Conservation (phyloP, 2,113 vertebrate species). For the Gasterosteus aculeatus region DNA sequence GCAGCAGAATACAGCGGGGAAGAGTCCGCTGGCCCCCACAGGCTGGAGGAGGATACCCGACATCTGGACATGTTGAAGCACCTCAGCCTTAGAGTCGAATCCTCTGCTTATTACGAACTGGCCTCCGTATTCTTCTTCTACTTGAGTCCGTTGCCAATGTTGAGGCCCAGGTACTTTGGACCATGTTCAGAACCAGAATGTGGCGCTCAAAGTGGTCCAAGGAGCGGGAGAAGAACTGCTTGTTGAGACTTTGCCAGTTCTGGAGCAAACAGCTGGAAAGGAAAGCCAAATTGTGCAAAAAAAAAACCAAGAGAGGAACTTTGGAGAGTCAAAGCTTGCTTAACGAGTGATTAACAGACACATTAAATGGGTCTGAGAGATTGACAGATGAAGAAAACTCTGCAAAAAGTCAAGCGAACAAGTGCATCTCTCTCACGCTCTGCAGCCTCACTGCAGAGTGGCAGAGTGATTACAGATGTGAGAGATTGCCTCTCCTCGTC, state of each 20-base stretch:
- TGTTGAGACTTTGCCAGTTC: background rate
- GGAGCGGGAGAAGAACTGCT: constrained; percentile 9
- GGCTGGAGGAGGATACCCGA: background rate
- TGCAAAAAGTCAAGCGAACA: constrained; percentile 7
- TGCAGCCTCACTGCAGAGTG: constrained; percentile 14
- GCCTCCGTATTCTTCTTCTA: background rate
- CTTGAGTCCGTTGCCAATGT: no score
- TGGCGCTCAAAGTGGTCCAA: constrained; percentile 29
- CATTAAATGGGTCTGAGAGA: background rate
- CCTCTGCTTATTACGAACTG: background rate
- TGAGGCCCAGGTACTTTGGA: no score
- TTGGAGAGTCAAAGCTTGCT: constrained; percentile 2
- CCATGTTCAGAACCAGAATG: background rate
- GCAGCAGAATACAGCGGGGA: background rate
- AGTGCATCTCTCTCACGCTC: constrained; percentile 8
- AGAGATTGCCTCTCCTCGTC: constrained; percentile 48
- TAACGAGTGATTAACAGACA: constrained; percentile 10
- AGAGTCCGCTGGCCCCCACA: background rate
- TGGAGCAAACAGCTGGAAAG: background rate
- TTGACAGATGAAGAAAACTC: background rate
- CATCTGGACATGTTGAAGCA: background rate
- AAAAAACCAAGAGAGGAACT: background rate
- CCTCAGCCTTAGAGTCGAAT: background rate
- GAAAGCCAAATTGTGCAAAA: background rate
- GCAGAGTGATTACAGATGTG: constrained; percentile 61